These are phyloP conservation scores for Crypturellus tataupa DNA, from an alignment of 2,797 vertebrate genomes.

Conservation along the genomic window DNA sequence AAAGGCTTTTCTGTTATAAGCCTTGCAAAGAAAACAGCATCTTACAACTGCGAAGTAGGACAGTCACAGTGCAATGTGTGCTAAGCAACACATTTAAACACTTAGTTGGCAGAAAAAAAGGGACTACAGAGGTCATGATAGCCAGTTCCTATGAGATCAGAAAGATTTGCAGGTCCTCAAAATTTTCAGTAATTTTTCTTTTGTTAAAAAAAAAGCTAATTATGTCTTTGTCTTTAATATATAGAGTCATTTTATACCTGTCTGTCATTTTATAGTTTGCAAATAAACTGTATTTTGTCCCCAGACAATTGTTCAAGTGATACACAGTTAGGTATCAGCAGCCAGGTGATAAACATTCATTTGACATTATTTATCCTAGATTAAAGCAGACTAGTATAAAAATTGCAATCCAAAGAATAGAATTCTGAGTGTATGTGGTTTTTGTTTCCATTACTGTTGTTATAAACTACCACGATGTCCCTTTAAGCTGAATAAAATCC, in stretches of 20 bases:
- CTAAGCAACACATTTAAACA: neutral
- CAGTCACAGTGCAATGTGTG: neutral
- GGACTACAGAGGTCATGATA: neutral
- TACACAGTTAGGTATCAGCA: neutral
- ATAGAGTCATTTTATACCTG: neutral
- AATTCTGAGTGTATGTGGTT: neutral
- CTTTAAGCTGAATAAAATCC: constrained; percentile 28
- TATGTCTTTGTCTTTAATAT: neutral
- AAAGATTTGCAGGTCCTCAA: neutral
- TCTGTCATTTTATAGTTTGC: neutral
- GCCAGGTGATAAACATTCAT: neutral
- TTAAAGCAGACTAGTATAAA: neutral
- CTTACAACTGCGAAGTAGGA: neutral
- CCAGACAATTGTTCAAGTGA: neutral
- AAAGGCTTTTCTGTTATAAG: neutral
- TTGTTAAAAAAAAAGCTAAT: neutral
- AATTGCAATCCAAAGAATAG: neutral
- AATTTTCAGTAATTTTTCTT: neutral
- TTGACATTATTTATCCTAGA: neutral
- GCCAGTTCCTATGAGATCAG: neutral
- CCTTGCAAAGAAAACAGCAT: neutral
- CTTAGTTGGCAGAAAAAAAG: neutral
- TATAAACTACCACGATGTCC: neutral
- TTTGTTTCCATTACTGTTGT: neutral
- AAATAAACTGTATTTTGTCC: neutral